Conservation (phyloP, 1,140 invertebrate species). For the Acromyrmex charruanus region DNA sequence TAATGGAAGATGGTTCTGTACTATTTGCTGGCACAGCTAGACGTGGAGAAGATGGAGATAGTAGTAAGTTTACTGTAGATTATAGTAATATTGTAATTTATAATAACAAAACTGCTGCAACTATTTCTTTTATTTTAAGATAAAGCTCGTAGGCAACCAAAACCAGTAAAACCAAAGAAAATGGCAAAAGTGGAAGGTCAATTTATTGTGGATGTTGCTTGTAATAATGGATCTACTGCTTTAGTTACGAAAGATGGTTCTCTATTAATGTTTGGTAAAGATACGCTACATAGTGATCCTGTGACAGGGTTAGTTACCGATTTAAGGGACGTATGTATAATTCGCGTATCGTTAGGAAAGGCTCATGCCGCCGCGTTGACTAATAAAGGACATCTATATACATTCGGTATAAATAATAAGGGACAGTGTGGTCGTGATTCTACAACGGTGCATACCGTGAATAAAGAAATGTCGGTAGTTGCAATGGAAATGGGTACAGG, state of each 20-base stretch:
- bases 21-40: conserved; percentile 95
- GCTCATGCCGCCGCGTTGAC: conserved; percentile 96
- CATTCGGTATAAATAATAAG: conserved; percentile 99
- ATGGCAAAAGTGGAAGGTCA: conserved; percentile 96
- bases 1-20: conserved; percentile 96
- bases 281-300: conserved; percentile 95
- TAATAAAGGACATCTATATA: conserved; percentile 96
- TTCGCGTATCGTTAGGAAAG: conserved; percentile 96
- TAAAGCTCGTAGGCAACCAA: conserved; percentile 94
- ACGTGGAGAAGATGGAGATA: conserved; percentile 98
- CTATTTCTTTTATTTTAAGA: conserved; percentile 83
- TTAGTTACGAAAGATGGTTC: conserved; percentile 96
- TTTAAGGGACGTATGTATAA: conserved; percentile 93
- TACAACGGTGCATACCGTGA: conserved; percentile 86
- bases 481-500: conserved; percentile 90
- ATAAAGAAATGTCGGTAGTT: conserved; percentile 86
- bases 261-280: conserved; percentile 97
- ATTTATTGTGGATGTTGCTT: conserved; percentile 93
- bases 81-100: conserved; percentile 26
- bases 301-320: conserved; percentile 90
- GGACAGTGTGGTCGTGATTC: conserved; percentile 98
- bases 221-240: conserved; percentile 98
- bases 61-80: conserved; percentile 79
- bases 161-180: conserved; percentile 96
- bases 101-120: not conserved